Conservation (phyloP, 2,888 invertebrate species). For the Oxyscelio sp. region DNA sequence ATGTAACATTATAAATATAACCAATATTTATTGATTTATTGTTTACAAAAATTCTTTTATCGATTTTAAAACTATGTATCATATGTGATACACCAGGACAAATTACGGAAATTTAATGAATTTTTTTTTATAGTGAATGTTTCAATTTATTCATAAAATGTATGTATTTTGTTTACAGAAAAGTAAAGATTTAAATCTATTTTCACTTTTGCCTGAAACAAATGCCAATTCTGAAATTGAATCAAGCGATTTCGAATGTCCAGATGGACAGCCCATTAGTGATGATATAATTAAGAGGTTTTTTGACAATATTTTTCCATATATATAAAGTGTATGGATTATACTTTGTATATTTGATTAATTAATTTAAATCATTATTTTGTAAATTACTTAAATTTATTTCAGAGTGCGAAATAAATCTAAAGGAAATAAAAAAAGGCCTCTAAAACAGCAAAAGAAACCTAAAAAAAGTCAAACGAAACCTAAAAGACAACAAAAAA, state of each 20-base stretch:
- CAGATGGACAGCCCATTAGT: not conserved
- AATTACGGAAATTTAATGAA: not conserved
- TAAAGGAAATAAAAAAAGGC: not conserved
- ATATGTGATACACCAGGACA: constrained; percentile 15
- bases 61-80: constrained; percentile 12
- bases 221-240: not conserved
- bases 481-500: not conserved
- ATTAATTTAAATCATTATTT: not conserved
- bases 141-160: not conserved
- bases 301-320: no score
- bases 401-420: not conserved
- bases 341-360: not conserved
- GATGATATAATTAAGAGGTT: not conserved
- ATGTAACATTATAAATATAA: no score
- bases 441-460: not conserved
- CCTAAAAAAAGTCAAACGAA: not conserved
- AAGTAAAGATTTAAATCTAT: not conserved
- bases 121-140: not conserved
- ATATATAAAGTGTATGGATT: not conserved
- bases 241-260: not conserved
- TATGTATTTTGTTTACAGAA: not conserved
- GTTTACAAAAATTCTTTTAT: no score
- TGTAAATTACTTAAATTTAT: no score
- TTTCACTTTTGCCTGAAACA: not conserved
- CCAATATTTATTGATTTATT: no score